Evolutionary conservation across 2,888 invertebrate species (phyloP), one percentile per base, ranked within the genome.

Genomic region (Leptopilina myrica): DNA sequence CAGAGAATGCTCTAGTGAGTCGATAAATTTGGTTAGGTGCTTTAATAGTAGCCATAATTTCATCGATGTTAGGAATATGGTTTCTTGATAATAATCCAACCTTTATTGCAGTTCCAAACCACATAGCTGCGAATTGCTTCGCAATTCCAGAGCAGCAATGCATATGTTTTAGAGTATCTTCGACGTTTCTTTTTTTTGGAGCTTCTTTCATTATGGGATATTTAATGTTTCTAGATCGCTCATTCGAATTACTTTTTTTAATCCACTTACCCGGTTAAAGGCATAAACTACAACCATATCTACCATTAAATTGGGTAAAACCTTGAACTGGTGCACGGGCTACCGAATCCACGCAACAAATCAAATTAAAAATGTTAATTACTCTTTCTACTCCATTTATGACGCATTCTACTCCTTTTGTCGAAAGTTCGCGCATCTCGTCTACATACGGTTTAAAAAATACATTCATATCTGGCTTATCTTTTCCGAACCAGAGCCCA

Each of bases 51-150:
- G 14, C 26, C 6, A 75, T 75, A 9, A 56, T 49, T 15, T 49
- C 14, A 59, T 75, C 75, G n/a, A 53, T 73, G 12, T 15, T 11
- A 26, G 53, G 12, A 73, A 73, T 73, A n/a, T 12, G 5, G 6
- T 11, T 15, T 20, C 56, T 73, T 7, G 53, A 53, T n/a, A 56
- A 33, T 56, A 56, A 53, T 2, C 56, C 73, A 73, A 26, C 73
- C 14, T 73, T 73, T 53, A 40, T 40, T 73, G 14, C 9, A 73
- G 14, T 56, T 9, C 73, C 73, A 73, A 73, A 73, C 73, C 73
- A 73, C 5, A 49, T 73, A 26, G 73, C 49, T 14, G 73, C 53
- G 12, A 75, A 75, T 12, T 75, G 75, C 56, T 75, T 75, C n/a
- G 75, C 75, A 59, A 75, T 56, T 56, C 56, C 33, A 26, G 15